A percentile compares a stretch with the other conserved stretches of the same genome.
Conservation (phyloP, 2,888 invertebrate species). For the Melangyna quadrimaculata region DNA sequence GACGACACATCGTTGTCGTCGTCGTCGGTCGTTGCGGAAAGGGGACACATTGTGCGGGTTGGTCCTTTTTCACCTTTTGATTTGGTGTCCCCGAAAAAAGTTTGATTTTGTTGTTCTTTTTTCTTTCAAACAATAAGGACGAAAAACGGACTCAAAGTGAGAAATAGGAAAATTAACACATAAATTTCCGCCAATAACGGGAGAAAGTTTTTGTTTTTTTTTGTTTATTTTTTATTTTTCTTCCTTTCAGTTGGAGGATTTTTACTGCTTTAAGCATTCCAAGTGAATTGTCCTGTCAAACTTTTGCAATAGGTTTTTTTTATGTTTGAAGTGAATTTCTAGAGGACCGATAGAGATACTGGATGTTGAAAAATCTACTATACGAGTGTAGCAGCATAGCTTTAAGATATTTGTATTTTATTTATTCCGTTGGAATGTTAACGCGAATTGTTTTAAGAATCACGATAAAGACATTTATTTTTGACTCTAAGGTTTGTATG, state of each 20-base stretch:
- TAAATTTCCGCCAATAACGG: conserved; percentile 76
- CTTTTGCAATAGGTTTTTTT: conserved; percentile 75
- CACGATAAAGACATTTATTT: no score
- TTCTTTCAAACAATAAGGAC: conserved; percentile 49
- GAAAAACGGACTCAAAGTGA: conserved; percentile 67
- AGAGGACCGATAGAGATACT: background rate
- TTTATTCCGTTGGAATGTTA: background rate
- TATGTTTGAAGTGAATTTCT: conserved; percentile 13
- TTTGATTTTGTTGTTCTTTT: conserved; percentile 47
- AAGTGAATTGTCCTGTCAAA: conserved; percentile 77
- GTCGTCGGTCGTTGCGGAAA: background rate
- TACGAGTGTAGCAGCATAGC: conserved; percentile 1
- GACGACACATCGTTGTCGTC: conserved; percentile 41
- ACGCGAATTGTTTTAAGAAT: background rate
- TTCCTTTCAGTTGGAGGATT: conserved; percentile 58
- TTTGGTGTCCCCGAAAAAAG: conserved; percentile 40
- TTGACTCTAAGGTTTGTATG: no score
- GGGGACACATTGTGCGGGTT: conserved; percentile 24
- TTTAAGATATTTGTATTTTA: background rate
- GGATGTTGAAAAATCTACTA: conserved; percentile 42
- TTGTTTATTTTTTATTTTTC: conserved; percentile 56
- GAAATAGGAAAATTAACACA: conserved; percentile 78
- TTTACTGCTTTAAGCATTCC: conserved; percentile 71
- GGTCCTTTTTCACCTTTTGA: conserved; percentile 55
- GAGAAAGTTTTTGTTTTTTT: conserved; percentile 61